These are phyloP conservation scores for Pinctada fucata DNA, from an alignment of 2,888 invertebrate genomes.

Conservation along the genomic window DNA sequence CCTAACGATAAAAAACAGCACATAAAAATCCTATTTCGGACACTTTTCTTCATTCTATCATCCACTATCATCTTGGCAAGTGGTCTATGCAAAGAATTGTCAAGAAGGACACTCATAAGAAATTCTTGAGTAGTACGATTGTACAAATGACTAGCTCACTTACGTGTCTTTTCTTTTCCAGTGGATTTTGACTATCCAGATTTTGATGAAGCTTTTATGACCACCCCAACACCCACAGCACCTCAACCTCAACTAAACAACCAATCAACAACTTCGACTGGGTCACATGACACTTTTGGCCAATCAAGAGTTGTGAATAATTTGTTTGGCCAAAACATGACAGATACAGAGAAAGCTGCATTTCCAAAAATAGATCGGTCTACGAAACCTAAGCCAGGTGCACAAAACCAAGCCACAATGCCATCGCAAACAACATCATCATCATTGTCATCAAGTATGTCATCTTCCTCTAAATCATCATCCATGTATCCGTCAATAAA, in stretches of 20 bases:
- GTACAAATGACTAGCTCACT: too few species aligned
- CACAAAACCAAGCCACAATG: slow-evolving; percentile 5
- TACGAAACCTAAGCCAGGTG: slow-evolving; percentile 49
- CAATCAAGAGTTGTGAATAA: neutral
- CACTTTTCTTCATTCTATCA: too few species aligned
- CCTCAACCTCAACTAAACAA: slow-evolving; percentile 9
- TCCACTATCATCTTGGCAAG: too few species aligned
- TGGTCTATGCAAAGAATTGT: too few species aligned
- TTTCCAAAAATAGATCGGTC: slow-evolving; percentile 53
- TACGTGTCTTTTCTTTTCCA: slow-evolving; percentile 44
- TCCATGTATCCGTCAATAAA: slow-evolving; percentile 50
- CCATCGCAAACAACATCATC: neutral
- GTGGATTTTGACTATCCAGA: slow-evolving; percentile 76
- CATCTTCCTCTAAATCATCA: slow-evolving; percentile 22
- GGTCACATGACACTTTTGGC: neutral
- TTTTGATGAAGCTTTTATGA: slow-evolving; percentile 65
- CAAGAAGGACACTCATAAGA: too few species aligned
- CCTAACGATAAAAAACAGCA: too few species aligned
- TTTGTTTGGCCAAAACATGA: neutral
- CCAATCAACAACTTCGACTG: slow-evolving; percentile 7
- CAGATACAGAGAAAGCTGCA: slow-evolving; percentile 24
- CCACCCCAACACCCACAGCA: slow-evolving; percentile 35
- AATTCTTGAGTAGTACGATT: too few species aligned
- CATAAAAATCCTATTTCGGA: too few species aligned
- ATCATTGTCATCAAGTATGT: neutral